Conservation (phyloP, 2,797 vertebrate species). For the Falco naumanni region DNA sequence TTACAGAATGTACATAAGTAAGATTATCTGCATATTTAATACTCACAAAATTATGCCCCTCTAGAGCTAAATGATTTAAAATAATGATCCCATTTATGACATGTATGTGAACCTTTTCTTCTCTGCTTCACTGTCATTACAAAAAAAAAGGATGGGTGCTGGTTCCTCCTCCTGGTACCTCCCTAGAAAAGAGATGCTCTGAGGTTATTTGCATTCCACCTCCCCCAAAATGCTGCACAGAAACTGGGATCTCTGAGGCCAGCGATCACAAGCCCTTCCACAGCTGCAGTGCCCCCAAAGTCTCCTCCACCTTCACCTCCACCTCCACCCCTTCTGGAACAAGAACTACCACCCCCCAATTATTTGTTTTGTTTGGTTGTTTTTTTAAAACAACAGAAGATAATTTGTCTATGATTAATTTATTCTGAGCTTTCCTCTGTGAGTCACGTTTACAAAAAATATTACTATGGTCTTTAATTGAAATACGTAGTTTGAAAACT, state of each 20-base stretch:
- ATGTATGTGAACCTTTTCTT: background rate
- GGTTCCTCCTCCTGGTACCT: background rate
- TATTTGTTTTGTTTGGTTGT: background rate
- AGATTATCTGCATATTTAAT: background rate
- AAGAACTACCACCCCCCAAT: background rate
- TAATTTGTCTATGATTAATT: background rate
- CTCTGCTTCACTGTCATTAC: background rate
- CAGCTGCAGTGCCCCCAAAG: background rate
- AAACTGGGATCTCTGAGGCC: background rate
- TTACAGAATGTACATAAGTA: background rate
- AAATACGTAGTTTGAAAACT: background rate
- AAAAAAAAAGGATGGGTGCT: background rate
- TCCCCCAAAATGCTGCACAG: background rate
- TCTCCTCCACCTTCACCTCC: background rate
- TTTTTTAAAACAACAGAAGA: background rate
- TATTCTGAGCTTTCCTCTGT: background rate
- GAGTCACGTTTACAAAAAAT: background rate
- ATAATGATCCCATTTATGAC: background rate
- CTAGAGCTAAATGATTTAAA: background rate
- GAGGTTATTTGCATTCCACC: background rate
- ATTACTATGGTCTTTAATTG: background rate
- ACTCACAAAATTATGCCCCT: background rate
- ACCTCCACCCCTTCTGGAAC: background rate
- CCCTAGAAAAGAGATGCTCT: background rate
- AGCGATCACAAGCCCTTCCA: background rate